These are phyloP conservation scores for Vultur gryphus DNA, from an alignment of 2,797 vertebrate species.

Conservation along the genomic window DNA sequence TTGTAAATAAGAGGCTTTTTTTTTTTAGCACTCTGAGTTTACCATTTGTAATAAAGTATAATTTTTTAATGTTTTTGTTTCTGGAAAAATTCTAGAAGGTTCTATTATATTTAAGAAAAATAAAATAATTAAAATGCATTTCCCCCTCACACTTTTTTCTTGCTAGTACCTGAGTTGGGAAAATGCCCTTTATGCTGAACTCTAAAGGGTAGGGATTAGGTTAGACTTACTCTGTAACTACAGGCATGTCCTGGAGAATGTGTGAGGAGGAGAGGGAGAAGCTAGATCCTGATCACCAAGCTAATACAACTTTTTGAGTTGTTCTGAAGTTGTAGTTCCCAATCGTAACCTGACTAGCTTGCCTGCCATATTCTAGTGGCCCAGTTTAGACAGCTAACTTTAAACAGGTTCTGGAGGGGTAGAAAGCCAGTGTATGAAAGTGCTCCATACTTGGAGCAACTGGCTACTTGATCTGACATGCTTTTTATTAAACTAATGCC, in stretches of 20 bases:
- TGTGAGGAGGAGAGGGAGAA: not conserved
- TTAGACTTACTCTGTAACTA: not conserved
- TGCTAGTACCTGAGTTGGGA: constrained; percentile 1
- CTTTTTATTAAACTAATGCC: constrained; percentile 52
- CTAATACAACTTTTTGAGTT: not conserved
- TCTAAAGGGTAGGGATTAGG: not conserved
- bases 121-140: constrained; percentile 84
- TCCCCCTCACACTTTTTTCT: constrained; percentile 56
- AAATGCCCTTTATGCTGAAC: not conserved
- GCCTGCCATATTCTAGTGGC: not conserved
- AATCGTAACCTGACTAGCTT: not conserved
- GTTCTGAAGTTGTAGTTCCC: not conserved
- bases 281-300: not conserved
- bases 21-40: constrained; percentile 93
- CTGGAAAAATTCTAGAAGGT: constrained; percentile 86
- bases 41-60: constrained; percentile 98
- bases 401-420: not conserved
- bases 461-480: constrained; percentile 45
- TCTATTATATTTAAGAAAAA: constrained; percentile 94
- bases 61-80: constrained; percentile 92
- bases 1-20: constrained; percentile 94
- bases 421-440: not conserved
- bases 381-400: not conserved
- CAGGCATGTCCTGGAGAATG: not conserved
- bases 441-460: constrained; percentile 27